Evolutionary conservation across 2,888 invertebrate genomes (phyloP).

Genomic region (Lasioglossum malachurum): DNA sequence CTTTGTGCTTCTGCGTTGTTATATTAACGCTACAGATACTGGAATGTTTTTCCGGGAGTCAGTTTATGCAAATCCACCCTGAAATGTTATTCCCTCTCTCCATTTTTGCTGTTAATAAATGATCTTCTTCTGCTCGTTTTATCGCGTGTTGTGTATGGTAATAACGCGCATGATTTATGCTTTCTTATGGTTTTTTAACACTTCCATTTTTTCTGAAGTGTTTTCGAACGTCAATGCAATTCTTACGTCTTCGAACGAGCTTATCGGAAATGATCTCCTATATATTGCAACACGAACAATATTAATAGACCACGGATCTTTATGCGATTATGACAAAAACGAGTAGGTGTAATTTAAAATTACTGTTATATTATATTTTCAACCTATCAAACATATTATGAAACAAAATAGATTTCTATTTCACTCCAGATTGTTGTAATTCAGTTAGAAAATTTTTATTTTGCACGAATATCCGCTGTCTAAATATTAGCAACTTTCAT

Average conservation of each 20-base stretch:
- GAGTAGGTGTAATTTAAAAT: too few species aligned
- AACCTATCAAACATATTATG: too few species aligned
- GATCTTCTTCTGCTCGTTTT: neutral
- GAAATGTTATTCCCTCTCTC: neutral
- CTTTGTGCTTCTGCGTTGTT: neutral
- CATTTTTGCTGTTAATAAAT: neutral
- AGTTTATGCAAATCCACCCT: neutral
- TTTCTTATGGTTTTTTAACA: neutral
- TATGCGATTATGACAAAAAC: too few species aligned
- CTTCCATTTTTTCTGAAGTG: neutral
- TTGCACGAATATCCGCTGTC: too few species aligned
- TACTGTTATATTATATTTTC: too few species aligned
- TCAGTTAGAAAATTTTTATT: too few species aligned
- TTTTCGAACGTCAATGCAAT: neutral
- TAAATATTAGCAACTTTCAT: too few species aligned
- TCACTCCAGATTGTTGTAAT: too few species aligned
- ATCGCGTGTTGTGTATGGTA: neutral
- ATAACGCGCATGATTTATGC: neutral
- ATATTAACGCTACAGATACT: neutral
- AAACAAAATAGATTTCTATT: too few species aligned
- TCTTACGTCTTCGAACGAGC: neutral
- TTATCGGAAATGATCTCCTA: too few species aligned
- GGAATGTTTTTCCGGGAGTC: neutral
- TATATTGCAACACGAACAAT: neutral
- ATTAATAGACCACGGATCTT: too few species aligned